Percentiles rank a stretch among this genome's conserved stretches.
Evolutionary conservation across 2,797 vertebrate species (phyloP).

Genomic region (Micrastur ruficollis): DNA sequence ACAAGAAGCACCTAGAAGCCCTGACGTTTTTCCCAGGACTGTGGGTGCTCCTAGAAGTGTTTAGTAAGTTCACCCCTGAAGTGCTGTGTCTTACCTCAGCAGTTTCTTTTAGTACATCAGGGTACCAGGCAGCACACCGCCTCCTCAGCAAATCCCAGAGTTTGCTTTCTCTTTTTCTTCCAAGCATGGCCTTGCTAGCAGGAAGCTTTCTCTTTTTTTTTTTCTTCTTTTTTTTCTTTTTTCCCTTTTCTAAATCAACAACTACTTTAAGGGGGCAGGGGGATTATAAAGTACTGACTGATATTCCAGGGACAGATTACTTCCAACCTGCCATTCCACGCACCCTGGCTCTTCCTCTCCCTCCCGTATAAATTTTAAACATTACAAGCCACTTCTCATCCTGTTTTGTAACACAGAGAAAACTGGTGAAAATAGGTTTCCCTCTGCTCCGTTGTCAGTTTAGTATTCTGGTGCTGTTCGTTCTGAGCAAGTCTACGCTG

Average conservation of each 20-base stretch:
- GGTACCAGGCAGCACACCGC: background rate
- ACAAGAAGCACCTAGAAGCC: background rate
- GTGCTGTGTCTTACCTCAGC: background rate
- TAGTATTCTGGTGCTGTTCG: constrained; percentile 3
- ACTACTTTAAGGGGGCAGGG: background rate
- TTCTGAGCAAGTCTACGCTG: background rate
- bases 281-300: background rate
- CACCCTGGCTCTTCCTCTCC: background rate
- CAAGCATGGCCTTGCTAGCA: background rate
- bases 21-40: background rate
- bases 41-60: background rate
- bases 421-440: background rate
- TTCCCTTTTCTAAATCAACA: background rate
- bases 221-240: background rate
- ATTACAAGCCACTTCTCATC: background rate
- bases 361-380: background rate
- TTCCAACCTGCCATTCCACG: background rate
- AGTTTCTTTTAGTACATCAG: background rate
- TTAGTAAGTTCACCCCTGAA: background rate
- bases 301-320: background rate
- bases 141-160: background rate
- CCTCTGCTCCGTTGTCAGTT: background rate
- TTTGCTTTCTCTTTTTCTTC: background rate
- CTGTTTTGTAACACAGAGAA: background rate
- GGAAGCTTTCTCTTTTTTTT: background rate